These are phyloP conservation scores for Porites cylindrica DNA, from an alignment of 92 coral and sea anemone genomes.

Conservation along the genomic window DNA sequence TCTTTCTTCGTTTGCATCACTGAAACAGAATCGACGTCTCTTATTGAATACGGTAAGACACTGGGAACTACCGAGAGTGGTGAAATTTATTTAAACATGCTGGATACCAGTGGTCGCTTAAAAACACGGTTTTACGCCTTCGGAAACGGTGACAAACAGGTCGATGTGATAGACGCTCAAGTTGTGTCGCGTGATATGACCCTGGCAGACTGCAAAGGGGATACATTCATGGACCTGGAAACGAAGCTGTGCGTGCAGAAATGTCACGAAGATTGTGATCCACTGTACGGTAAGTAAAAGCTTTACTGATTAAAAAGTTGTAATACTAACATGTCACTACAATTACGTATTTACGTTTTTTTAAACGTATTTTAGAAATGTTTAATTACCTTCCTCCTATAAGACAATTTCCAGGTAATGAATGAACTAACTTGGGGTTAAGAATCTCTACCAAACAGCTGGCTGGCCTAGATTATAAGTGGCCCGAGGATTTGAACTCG, in stretches of 20 bases:
- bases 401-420: too few species aligned
- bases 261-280: conserved; percentile 38
- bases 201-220: conserved; percentile 40
- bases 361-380: too few species aligned
- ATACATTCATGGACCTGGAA: conserved; percentile 15
- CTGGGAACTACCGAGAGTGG: conserved; percentile 40
- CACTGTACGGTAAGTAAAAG: conserved; percentile 11
- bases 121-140: conserved; percentile 58
- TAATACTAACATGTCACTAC: background rate
- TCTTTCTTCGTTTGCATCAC: conserved; percentile 59
- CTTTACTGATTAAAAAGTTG: background rate
- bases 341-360: too few species aligned
- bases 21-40: conserved; percentile 32
- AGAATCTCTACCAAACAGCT: too few species aligned
- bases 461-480: too few species aligned
- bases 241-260: conserved; percentile 8
- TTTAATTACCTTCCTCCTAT: too few species aligned
- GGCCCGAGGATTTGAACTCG: too few species aligned
- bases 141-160: conserved; percentile 34
- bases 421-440: too few species aligned
- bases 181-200: conserved; percentile 30
- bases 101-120: conserved; percentile 14
- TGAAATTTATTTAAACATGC: conserved; percentile 24
- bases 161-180: conserved; percentile 22
- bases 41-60: conserved; percentile 41